A percentile compares a stretch with the other conserved stretches of the same genome.
Evolutionary conservation across 2,888 invertebrate genomes (phyloP).

Genomic region (Drosophila paranaensis): DNA sequence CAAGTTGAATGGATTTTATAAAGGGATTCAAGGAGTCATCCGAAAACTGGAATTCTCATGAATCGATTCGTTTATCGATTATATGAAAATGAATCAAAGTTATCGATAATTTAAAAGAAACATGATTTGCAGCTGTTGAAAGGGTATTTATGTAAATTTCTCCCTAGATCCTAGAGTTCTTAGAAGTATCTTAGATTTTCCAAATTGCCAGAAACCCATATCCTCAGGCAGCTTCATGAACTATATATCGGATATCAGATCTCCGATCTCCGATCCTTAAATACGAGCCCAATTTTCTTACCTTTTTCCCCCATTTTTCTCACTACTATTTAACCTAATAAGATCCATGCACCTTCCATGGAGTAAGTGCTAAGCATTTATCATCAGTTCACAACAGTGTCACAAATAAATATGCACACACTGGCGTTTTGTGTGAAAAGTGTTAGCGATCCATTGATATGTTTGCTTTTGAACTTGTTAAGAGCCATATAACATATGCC

Average conservation of each 20-base stretch:
- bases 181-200: no score
- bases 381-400: not conserved
- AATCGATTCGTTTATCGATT: no score
- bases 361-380: not conserved
- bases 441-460: conserved; percentile 32
- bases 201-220: not conserved
- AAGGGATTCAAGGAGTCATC: no score
- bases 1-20: no score
- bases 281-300: not conserved
- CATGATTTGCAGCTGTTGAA: no score
- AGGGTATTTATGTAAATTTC: no score
- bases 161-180: no score
- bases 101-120: no score
- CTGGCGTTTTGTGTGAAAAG: conserved; percentile 30
- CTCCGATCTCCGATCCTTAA: not conserved
- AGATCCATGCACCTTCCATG: not conserved
- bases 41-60: no score
- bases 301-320: not conserved
- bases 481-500: not conserved
- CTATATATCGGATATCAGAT: not conserved
- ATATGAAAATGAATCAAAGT: no score
- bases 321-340: not conserved
- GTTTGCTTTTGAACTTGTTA: conserved; percentile 8
- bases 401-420: conserved; percentile 19
- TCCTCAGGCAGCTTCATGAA: not conserved